Percentiles rank a stretch among this genome's conserved stretches.
phyloP scores from a whole-genome alignment of 2,113 vertebrate genomes.

The Cacatua alba region DNA sequence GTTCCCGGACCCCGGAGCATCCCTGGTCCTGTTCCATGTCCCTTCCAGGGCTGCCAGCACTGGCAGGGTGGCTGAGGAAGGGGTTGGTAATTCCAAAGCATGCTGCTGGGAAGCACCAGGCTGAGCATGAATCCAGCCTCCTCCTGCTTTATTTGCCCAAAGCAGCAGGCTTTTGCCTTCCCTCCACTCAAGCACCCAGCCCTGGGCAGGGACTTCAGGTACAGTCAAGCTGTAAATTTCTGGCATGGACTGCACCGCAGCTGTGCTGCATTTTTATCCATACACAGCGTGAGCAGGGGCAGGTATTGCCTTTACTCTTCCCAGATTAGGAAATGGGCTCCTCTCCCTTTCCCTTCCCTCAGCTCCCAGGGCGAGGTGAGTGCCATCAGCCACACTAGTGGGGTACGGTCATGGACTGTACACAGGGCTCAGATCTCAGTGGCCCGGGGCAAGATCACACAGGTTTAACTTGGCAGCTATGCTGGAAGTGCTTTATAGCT shows the following conservation, averaged over 20 bases:
- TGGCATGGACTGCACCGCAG: background rate
- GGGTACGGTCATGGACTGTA: fast-evolving
- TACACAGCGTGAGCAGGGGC: fast-evolving
- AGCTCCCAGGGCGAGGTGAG: background rate
- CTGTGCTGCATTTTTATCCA: background rate
- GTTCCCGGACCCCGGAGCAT: fast-evolving
- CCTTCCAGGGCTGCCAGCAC: background rate
- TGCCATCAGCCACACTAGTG: background rate
- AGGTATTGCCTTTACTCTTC: background rate
- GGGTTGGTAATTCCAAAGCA: background rate
- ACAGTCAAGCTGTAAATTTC: background rate
- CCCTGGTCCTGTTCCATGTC: background rate
- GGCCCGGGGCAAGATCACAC: background rate
- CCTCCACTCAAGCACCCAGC: background rate
- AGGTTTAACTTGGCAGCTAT: constrained; percentile 5
- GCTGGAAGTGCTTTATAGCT: constrained; percentile 3
- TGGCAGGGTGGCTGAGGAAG: fast-evolving
- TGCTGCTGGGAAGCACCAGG: fast-evolving
- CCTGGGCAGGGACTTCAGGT: background rate
- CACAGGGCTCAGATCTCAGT: background rate
- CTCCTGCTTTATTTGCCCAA: background rate
- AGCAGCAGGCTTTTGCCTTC: background rate
- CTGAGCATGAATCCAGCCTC: background rate
- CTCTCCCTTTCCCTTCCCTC: background rate
- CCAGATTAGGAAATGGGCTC: background rate